Percentiles rank a stretch among this genome's conserved stretches.
Evolutionary conservation across 1,140 invertebrate genomes (phyloP).

Genomic region (Trialeurodes vaporariorum): DNA sequence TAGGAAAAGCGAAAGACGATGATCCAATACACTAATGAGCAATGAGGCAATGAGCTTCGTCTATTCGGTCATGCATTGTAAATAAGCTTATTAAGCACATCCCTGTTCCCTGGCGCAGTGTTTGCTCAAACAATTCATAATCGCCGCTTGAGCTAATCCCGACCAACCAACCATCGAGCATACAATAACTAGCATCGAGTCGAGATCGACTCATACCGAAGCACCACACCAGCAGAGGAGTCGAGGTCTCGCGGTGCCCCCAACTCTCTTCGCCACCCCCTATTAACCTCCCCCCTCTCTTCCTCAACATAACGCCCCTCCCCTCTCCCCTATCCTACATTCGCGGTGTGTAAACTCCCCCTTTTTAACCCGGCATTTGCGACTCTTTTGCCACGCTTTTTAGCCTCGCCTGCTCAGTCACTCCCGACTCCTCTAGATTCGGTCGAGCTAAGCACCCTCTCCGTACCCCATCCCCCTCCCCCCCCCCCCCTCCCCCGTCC

Average conservation of each 20-base stretch:
- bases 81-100: neutral
- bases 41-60: neutral
- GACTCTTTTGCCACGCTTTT: too few species aligned
- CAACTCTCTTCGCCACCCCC: too few species aligned
- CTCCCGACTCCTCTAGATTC: too few species aligned
- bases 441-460: too few species aligned
- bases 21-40: neutral
- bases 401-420: too few species aligned
- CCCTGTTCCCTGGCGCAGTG: too few species aligned
- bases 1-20: neutral
- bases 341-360: neutral
- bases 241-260: too few species aligned
- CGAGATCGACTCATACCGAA: too few species aligned
- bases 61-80: neutral
- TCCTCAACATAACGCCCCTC: neutral
- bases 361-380: too few species aligned
- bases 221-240: too few species aligned
- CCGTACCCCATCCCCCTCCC: neutral
- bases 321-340: neutral
- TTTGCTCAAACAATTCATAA: slow-evolving; percentile 1
- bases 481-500: neutral
- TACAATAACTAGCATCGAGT: too few species aligned
- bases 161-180: too few species aligned
- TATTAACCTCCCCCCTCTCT: neutral
- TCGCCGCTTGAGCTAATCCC: neutral